phyloP scores from a whole-genome alignment of 2,113 vertebrate genomes.

The Petrocephalus zakoni region DNA sequence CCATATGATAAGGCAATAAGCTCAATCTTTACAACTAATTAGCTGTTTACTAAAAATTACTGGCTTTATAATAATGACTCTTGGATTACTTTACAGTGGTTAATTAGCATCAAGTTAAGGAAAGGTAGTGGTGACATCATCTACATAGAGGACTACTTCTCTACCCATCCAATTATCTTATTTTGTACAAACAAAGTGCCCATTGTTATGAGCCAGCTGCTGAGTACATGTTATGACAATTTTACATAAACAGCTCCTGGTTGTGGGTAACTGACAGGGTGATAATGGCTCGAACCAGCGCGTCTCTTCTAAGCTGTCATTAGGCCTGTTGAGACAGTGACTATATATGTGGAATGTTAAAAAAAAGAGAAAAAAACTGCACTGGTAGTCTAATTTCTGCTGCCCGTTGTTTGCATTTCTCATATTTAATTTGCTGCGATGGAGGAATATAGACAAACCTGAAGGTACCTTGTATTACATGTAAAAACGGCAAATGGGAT shows the following conservation, averaged over 20 bases:
- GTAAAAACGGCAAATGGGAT: slow-evolving; percentile 27
- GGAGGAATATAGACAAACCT: neutral
- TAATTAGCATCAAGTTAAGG: neutral
- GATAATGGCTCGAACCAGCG: neutral
- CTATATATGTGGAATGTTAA: neutral
- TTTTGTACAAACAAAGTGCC: neutral
- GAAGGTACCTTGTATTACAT: slow-evolving; percentile 7
- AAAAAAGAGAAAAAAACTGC: neutral
- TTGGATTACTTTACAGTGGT: neutral
- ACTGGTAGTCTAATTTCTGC: neutral
- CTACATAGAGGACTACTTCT: neutral
- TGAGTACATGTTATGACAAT: neutral
- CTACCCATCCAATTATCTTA: neutral
- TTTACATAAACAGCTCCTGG: neutral
- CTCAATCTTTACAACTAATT: neutral
- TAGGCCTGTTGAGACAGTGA: neutral
- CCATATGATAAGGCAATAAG: neutral
- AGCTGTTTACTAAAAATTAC: neutral
- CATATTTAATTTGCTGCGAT: slow-evolving; percentile 14
- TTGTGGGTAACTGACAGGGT: neutral
- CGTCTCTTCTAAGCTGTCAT: neutral
- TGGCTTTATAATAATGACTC: neutral
- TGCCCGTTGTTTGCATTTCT: neutral
- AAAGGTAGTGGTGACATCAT: neutral
- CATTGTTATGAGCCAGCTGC: neutral